Evolutionary conservation across 2,888 invertebrate species (phyloP).

Genomic region (Netelia virgata): DNA sequence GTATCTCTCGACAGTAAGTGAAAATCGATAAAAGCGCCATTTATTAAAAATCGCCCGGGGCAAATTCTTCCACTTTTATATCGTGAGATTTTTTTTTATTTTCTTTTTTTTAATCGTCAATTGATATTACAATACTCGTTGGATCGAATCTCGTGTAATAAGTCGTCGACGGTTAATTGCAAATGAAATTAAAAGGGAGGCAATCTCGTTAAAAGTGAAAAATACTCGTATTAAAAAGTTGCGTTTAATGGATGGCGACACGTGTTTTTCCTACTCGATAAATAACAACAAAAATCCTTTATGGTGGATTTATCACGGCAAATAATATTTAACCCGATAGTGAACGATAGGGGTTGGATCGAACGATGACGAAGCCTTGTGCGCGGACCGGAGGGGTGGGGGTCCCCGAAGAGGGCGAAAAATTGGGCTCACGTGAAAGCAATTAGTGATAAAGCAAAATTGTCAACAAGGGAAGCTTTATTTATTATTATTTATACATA

Average conservation of each 20-base stretch:
- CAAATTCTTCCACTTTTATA: too few relatives aligned
- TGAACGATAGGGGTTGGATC: constrained; percentile 54
- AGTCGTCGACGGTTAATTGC: not conserved
- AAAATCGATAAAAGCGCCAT: constrained; percentile 65
- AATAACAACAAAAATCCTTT: not conserved
- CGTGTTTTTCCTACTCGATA: not conserved
- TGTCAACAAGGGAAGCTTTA: not conserved
- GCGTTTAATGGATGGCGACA: too few relatives aligned
- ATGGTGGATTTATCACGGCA: constrained; percentile 27
- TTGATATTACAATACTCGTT: not conserved
- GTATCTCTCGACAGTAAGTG: constrained; percentile 57
- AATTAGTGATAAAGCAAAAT: constrained; percentile 50
- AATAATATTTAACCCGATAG: constrained; percentile 47
- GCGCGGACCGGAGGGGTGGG: not conserved
- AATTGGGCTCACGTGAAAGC: constrained; percentile 45
- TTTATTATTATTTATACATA: not conserved
- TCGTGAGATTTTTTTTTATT: too few relatives aligned
- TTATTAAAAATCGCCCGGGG: constrained; percentile 45
- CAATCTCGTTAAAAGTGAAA: not conserved
- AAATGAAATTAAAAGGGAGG: not conserved
- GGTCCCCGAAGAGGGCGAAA: constrained; percentile 3
- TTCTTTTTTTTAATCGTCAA: too few relatives aligned
- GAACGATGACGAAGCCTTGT: constrained; percentile 40
- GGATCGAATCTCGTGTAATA: not conserved
- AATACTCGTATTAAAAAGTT: too few relatives aligned